Base-by-base conservation (phyloP, 2,113 vertebrate species). In the Aix galericulata region DNA sequence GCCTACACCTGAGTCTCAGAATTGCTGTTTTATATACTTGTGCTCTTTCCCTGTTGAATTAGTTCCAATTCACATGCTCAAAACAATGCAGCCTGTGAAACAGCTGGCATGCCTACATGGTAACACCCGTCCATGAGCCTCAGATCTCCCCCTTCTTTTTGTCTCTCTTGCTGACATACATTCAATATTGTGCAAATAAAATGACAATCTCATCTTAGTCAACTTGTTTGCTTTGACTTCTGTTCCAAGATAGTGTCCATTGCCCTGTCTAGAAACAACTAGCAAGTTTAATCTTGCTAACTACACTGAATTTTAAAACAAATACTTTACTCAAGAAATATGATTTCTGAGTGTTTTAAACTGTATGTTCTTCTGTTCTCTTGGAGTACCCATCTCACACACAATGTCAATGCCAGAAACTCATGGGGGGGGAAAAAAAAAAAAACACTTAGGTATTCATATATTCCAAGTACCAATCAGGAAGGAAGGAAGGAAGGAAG, bases 31-130 rank as follows among this genome's bases (percentile, higher is more conserved):
- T 27, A 63, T 21, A 27, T 7, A 74, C 15, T 4, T 50, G 27
- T 31, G 16, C n/a, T 55, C 38, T 67, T 81, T 40, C 17, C 3
- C 36, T 22, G 14, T 27, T 69, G 34, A 52, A 74, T 52, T 34
- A 66, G 44, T 23, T 38, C 8, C 3, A 74, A 3, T 38, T 36
- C 40, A 31, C 15, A 23, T 3, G 31, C 23, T 71, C 11, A 63
- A 34, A 74, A 40, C 3, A 56, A 14, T 10, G 26, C 0, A 71
- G 55, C 7, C 10, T 20, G 23, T 73, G 52, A 82, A 74, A 55
- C 1, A 71, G 26, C 18, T 5, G 3, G 34, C 50, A 58, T 0
- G 1, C 5, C 38, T 11, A 27, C 7, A 27, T 6, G 8, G 23
- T 7, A 48, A 59, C 40, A 59, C 1, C 8, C n/a, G 25, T 4